These are phyloP conservation scores for Prionace glauca DNA, from an alignment of 2,797 vertebrate species.

Conservation along the genomic window DNA sequence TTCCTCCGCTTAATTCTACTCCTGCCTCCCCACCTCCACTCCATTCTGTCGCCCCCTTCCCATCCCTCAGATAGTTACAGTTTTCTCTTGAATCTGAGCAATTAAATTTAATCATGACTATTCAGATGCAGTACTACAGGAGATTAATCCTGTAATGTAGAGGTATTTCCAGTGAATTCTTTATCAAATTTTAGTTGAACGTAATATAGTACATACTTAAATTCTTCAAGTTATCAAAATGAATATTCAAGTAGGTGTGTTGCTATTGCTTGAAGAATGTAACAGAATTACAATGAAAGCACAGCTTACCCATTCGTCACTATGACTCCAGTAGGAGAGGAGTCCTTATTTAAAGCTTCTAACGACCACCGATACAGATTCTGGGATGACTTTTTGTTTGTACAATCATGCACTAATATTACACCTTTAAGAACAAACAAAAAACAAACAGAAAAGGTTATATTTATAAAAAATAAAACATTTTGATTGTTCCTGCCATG, in stretches of 20 bases:
- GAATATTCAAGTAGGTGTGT: constrained; percentile 18
- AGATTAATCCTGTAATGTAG: not conserved
- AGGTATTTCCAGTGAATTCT: not conserved
- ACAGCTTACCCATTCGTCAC: constrained; percentile 84
- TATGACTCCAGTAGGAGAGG: constrained; percentile 81
- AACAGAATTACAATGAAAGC: not conserved
- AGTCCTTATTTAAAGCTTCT: constrained; percentile 87
- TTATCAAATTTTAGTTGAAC: not conserved
- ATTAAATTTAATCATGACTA: not conserved
- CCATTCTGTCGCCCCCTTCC: not conserved
- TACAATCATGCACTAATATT: constrained; percentile 94
- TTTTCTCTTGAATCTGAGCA: not conserved
- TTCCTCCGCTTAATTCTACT: not conserved
- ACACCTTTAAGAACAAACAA: constrained; percentile 65
- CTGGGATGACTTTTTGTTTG: constrained; percentile 97
- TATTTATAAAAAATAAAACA: not conserved
- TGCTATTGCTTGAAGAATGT: constrained; percentile 3
- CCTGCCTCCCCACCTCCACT: not conserved
- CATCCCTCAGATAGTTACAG: not conserved
- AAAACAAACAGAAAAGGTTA: not conserved
- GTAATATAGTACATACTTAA: not conserved
- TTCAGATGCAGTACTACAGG: too few species aligned
- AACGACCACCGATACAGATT: constrained; percentile 92
- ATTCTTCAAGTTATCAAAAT: not conserved
- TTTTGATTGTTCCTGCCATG: not conserved